Conservation (phyloP, 2,113 vertebrate genomes). For the Apodemus sylvaticus region DNA sequence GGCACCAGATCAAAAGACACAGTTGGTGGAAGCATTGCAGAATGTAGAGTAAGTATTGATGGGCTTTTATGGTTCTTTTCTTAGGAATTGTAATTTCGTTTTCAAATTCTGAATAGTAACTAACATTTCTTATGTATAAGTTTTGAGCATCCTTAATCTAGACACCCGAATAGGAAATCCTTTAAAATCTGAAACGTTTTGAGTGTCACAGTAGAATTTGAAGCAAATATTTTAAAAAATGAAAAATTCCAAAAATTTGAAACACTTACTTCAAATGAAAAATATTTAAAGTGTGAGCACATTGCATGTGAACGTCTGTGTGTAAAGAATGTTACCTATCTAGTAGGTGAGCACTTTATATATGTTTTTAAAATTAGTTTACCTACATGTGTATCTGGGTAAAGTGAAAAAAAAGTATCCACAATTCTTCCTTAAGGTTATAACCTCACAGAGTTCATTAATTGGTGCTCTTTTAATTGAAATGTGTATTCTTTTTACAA, state of each 20-base stretch:
- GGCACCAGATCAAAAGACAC: conserved; percentile 98
- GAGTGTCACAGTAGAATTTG: neutral
- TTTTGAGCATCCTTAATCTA: neutral
- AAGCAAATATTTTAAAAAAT: neutral
- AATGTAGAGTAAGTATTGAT: conserved; percentile 94
- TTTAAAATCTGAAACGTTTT: neutral
- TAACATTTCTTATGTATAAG: neutral
- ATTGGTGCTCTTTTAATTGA: neutral
- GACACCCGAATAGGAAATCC: neutral
- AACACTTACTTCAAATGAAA: neutral
- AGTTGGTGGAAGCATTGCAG: conserved; percentile 95
- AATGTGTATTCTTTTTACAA: neutral
- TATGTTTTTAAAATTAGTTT: conserved; percentile 20
- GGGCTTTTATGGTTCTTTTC: neutral
- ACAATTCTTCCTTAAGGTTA: neutral
- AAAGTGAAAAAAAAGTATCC: neutral
- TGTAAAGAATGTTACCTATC: neutral
- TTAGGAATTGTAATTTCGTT: conserved; percentile 25
- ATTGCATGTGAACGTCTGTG: neutral
- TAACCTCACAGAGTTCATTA: neutral
- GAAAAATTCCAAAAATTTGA: neutral
- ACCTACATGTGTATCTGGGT: neutral
- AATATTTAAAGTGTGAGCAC: neutral
- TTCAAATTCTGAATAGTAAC: conserved; percentile 12
- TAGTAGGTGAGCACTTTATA: neutral